phyloP scores from a whole-genome alignment of 2,888 invertebrate genomes.

The Scaptomyza cyrtandrae region DNA sequence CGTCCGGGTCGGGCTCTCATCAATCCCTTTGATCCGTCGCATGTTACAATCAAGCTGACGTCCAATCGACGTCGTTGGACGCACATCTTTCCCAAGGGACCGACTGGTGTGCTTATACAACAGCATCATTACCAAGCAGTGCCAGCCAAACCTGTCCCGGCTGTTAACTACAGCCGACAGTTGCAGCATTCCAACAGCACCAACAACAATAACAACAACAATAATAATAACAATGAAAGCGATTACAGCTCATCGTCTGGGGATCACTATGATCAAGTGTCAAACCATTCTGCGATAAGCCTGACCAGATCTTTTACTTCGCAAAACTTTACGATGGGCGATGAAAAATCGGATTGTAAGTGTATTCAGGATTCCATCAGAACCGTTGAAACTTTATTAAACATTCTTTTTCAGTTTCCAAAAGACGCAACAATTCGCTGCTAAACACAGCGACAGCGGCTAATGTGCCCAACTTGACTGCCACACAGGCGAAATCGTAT shows the following conservation, averaged over 20 bases:
- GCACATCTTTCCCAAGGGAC: conserved; percentile 98
- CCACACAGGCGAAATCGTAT: conserved; percentile 85
- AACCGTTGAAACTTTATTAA: not conserved
- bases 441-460: conserved; percentile 60
- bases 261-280: conserved; percentile 82
- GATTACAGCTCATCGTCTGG: conserved; percentile 73
- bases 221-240: conserved; percentile 67
- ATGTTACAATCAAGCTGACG: conserved; percentile 97
- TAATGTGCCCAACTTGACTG: conserved; percentile 62
- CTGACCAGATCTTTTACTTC: conserved; percentile 74
- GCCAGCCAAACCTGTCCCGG: conserved; percentile 85
- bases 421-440: conserved; percentile 77
- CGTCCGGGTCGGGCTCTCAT: conserved; percentile 94
- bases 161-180: conserved; percentile 35
- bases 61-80: conserved; percentile 98
- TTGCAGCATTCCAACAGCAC: conserved; percentile 32
- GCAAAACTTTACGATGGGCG: conserved; percentile 58
- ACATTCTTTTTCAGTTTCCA: conserved; percentile 61
- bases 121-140: conserved; percentile 96
- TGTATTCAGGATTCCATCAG: not conserved
- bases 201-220: conserved; percentile 43
- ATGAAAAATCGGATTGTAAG: conserved; percentile 78
- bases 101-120: conserved; percentile 95
- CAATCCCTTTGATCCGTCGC: conserved; percentile 99
- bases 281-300: conserved; percentile 73